Evolutionary conservation across 1,140 invertebrate species (phyloP).

Genomic region (Laupala kohalensis): DNA sequence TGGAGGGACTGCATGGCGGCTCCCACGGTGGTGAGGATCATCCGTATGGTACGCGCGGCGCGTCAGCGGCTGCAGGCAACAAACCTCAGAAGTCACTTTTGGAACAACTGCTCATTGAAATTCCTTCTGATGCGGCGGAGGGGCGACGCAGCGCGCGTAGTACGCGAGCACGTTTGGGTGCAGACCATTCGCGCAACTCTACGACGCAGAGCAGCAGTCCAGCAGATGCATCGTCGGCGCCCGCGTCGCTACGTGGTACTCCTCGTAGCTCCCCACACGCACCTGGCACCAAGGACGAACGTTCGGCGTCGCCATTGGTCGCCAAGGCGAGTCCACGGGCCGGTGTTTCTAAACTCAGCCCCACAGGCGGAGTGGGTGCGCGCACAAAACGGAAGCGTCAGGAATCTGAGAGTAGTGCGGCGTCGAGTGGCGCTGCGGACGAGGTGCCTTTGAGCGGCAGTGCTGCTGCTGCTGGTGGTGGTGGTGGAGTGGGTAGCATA

Average conservation of each 20-base stretch:
- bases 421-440: conserved; percentile 20
- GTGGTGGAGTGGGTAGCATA: conserved; percentile 20
- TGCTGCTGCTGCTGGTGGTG: conserved; percentile 28
- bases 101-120: conserved; percentile 64
- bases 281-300: conserved; percentile 19
- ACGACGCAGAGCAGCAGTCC: background rate
- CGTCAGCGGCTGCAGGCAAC: background rate
- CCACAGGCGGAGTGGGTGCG: conserved; percentile 11
- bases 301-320: conserved; percentile 33
- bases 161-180: conserved; percentile 20
- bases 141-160: conserved; percentile 17
- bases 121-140: conserved; percentile 39
- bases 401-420: conserved; percentile 50
- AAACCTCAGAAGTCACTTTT: conserved; percentile 35
- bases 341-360: conserved; percentile 28
- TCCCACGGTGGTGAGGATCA: conserved; percentile 1
- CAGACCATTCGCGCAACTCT: background rate
- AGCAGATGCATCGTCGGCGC: background rate
- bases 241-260: background rate
- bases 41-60: conserved; percentile 5
- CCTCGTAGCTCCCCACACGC: background rate
- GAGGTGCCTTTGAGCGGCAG: conserved; percentile 35
- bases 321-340: conserved; percentile 30
- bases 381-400: conserved; percentile 51
- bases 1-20: conserved; percentile 1